These are phyloP conservation scores for Agapornis canus DNA, from an alignment of 2,797 vertebrate genomes.

Conservation along the genomic window DNA sequence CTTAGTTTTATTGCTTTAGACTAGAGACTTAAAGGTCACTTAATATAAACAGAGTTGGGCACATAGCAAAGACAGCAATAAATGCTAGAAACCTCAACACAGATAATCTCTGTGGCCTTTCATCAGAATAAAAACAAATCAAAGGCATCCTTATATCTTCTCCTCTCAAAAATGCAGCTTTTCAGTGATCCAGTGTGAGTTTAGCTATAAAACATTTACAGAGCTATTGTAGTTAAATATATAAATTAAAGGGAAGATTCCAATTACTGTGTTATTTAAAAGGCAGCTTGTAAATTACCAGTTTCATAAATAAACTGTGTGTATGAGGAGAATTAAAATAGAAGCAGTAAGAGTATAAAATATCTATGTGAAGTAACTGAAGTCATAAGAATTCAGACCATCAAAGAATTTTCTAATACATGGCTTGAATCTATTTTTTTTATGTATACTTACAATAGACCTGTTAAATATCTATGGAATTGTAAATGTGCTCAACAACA, in stretches of 20 bases:
- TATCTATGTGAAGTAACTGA: background rate
- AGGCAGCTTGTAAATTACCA: background rate
- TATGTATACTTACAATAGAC: background rate
- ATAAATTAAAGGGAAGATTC: background rate
- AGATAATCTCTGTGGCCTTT: slow-evolving; percentile 33
- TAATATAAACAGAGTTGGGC: slow-evolving; percentile 61
- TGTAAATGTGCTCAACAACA: background rate
- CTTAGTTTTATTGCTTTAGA: slow-evolving; percentile 79
- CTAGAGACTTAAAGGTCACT: slow-evolving; percentile 72
- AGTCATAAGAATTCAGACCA: background rate
- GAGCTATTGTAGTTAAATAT: background rate
- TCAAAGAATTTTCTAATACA: background rate
- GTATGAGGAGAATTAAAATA: background rate
- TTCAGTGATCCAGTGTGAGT: background rate
- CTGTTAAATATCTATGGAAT: background rate
- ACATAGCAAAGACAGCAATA: slow-evolving; percentile 20
- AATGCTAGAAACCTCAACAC: slow-evolving; percentile 54
- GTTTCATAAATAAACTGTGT: background rate
- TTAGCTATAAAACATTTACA: background rate
- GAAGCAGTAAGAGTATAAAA: background rate
- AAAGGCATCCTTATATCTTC: background rate
- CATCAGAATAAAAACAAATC: background rate
- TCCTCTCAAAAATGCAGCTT: background rate
- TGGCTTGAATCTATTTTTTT: background rate
- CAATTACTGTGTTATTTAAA: background rate